Conservation (phyloP, 2,888 invertebrate species). For the Lymantria monacha region DNA sequence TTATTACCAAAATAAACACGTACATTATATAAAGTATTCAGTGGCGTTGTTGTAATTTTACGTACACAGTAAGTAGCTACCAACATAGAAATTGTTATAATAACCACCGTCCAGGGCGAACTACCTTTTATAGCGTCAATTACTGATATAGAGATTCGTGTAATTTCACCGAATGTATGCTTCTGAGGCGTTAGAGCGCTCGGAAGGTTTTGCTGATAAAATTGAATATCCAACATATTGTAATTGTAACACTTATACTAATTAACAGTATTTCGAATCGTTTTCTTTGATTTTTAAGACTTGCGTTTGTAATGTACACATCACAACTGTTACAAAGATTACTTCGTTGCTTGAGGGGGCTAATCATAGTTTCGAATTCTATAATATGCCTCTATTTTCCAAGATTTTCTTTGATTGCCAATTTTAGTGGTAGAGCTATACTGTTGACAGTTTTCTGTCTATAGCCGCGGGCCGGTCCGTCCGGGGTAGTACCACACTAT, state of each 20-base stretch:
- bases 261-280: constrained; percentile 14
- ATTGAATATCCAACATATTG: constrained; percentile 36
- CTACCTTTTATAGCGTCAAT: constrained; percentile 63
- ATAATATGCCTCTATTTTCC: too few species aligned
- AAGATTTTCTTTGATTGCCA: too few species aligned
- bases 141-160: constrained; percentile 55
- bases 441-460: too few species aligned
- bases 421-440: too few species aligned
- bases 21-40: constrained; percentile 43
- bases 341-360: too few species aligned
- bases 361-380: too few species aligned
- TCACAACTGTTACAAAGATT: too few species aligned
- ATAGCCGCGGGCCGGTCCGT: too few species aligned
- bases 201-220: constrained; percentile 40
- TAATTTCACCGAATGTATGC: constrained; percentile 53
- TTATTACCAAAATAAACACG: constrained; percentile 44
- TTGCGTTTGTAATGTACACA: too few species aligned
- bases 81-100: constrained; percentile 53
- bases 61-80: constrained; percentile 46
- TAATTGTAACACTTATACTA: constrained; percentile 26
- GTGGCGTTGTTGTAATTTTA: constrained; percentile 21
- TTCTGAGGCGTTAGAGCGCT: constrained; percentile 33
- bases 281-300: background rate
- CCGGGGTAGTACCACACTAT: too few species aligned
- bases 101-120: constrained; percentile 53